Base-by-base conservation (phyloP, 1,140 invertebrate species). In the Saccostrea cuccullata region DNA sequence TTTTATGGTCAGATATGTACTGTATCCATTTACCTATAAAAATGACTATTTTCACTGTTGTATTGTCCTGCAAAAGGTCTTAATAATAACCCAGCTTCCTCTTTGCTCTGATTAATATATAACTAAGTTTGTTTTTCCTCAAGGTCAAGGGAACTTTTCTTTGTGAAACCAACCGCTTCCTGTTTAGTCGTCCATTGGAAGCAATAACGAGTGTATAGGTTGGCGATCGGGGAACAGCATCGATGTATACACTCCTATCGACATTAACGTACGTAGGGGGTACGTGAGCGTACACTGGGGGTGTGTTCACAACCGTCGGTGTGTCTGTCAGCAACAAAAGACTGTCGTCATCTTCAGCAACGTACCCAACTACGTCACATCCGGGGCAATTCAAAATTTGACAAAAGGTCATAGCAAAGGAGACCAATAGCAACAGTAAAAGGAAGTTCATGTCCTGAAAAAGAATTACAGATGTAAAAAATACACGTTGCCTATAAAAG, bases 331-430 rank as follows among this genome's bases (percentile, higher is more conserved):
- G 11, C 70, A 77, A 17, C 23, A 77, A 77, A 11, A 77, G 11
- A 30, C 26, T 77, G 30, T 77, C 70, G 13, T 77, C 70, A 77
- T 77, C 70, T 30, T 77, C 70, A 30, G 70, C 26, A 26, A 36
- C 70, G 26, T 40, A 77, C 26, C 70, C 70, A 0, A 77, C 26
- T 15, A 77, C 26, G 26, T 30, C 30, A 77, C 70, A 77, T 30
- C 70, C 70, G 26, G 70, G 70, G 26, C 70, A 77, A 9, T 17
- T 77, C 70, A 77, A 17, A 11, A 77, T 77, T 26, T 77, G 70
- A 36, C 70, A 13, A 5, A 12, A 13, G 23, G 15, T 15, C 26
- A 77, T 36, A 30, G 70, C 70, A 77, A 36, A 8, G 30, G 30
- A 26, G 26, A 77, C 26, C 13, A 30, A 30, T 9, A 77, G 30